Evolutionary conservation across 2,888 invertebrate genomes (phyloP).

Genomic region (Adelognathus sp.): DNA sequence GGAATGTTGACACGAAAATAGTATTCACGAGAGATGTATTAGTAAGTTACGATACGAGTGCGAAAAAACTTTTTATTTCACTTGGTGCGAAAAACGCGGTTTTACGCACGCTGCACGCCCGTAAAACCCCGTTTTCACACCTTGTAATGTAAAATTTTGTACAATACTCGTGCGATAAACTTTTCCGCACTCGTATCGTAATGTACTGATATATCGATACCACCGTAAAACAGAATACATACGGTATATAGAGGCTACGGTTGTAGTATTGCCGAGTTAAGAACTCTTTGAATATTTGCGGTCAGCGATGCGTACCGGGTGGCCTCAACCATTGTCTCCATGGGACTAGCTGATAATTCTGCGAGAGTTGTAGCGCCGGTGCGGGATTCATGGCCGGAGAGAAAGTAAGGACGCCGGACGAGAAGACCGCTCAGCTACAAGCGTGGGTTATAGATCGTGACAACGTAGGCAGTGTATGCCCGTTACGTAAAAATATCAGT

Average conservation of each 20-base stretch:
- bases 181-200: too few species aligned
- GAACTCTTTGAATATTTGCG: constrained; percentile 77
- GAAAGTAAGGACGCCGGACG: constrained; percentile 14
- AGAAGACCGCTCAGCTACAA: background rate
- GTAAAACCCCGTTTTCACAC: too few species aligned
- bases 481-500: background rate
- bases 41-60: too few species aligned
- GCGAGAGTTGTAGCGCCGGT: constrained; percentile 32
- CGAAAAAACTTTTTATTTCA: too few species aligned
- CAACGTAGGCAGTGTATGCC: constrained; percentile 34
- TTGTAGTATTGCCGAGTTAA: constrained; percentile 68
- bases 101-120: too few species aligned
- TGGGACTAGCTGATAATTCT: constrained; percentile 75
- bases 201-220: too few species aligned
- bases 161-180: too few species aligned
- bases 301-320: constrained; percentile 77
- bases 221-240: background rate
- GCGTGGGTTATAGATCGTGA: background rate
- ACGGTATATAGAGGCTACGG: background rate
- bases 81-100: too few species aligned
- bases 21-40: too few species aligned
- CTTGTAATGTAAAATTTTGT: too few species aligned
- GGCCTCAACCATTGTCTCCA: constrained; percentile 75
- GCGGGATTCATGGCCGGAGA: constrained; percentile 36
- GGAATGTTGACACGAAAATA: too few species aligned